A percentile compares a stretch with the other conserved stretches of the same genome.
Evolutionary conservation across 1,140 invertebrate genomes (phyloP).

Genomic region (Danaus plexippus): DNA sequence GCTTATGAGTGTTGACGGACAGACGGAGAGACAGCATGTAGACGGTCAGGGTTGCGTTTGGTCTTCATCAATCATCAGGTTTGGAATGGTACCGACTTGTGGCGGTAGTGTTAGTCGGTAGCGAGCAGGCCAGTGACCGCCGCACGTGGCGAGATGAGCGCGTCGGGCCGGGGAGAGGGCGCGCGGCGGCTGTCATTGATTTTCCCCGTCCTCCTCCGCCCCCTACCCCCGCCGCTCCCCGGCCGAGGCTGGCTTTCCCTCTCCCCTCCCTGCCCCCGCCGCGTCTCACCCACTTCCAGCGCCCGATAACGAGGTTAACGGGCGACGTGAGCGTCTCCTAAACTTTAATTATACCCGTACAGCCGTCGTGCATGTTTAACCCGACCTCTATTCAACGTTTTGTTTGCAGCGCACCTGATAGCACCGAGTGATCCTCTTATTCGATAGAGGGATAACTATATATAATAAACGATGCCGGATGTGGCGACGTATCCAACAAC

Average conservation of each 20-base stretch:
- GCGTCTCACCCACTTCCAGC: constrained; percentile 69
- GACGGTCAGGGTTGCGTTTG: constrained; percentile 20
- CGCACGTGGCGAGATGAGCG: constrained; percentile 70
- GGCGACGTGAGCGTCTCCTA: constrained; percentile 71
- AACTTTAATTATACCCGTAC: constrained; percentile 71
- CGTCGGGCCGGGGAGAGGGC: constrained; percentile 63
- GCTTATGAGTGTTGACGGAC: constrained; percentile 2
- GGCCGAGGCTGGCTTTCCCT: constrained; percentile 33
- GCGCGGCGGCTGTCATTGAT: constrained; percentile 69
- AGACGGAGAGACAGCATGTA: background rate
- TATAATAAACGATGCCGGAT: constrained; percentile 42
- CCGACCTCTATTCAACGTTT: constrained; percentile 65
- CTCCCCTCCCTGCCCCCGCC: constrained; percentile 29
- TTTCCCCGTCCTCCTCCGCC: constrained; percentile 57
- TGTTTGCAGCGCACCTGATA: constrained; percentile 67
- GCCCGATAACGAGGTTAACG: constrained; percentile 72
- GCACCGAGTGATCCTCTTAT: constrained; percentile 48
- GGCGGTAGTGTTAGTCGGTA: constrained; percentile 20
- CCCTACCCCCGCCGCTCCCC: constrained; percentile 11
- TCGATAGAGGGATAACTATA: constrained; percentile 43
- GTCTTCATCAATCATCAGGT: constrained; percentile 20
- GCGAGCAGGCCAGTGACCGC: constrained; percentile 61
- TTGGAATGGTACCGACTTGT: constrained; percentile 9
- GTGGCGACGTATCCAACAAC: constrained; percentile 13
- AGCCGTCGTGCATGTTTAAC: constrained; percentile 70